These are phyloP conservation scores for Lanistes nyassanus DNA, from an alignment of 1,140 invertebrate genomes.

Conservation along the genomic window DNA sequence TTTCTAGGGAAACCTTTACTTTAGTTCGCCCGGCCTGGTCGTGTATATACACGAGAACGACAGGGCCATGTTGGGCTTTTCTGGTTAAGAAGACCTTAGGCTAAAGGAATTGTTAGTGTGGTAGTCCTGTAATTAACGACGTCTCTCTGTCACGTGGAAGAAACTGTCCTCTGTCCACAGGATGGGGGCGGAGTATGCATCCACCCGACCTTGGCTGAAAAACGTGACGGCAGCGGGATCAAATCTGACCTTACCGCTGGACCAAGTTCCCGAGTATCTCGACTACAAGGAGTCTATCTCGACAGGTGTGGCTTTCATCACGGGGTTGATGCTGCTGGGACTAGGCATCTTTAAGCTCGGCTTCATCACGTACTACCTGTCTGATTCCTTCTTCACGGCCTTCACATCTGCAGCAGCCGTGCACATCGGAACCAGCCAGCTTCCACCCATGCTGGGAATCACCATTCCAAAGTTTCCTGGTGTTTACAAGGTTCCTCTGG, in stretches of 20 bases:
- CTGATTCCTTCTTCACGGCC: constrained; percentile 88
- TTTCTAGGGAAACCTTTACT: too few species aligned
- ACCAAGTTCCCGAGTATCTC: constrained; percentile 56
- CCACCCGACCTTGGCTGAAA: constrained; percentile 31
- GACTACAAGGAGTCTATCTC: constrained; percentile 58
- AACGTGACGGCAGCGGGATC: constrained; percentile 17
- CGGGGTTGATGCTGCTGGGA: constrained; percentile 66
- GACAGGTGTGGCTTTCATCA: constrained; percentile 50
- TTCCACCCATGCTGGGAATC: constrained; percentile 87
- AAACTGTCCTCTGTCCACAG: constrained; percentile 16
- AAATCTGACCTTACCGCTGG: constrained; percentile 34
- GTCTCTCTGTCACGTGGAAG: too few species aligned
- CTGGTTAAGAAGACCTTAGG: too few species aligned
- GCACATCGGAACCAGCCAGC: constrained; percentile 88
- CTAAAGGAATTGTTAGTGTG: too few species aligned
- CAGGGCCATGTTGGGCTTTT: too few species aligned
- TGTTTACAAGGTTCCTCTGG: constrained; percentile 58
- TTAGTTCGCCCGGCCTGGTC: too few species aligned
- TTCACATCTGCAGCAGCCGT: constrained; percentile 92
- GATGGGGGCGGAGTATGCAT: constrained; percentile 42
- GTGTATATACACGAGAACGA: too few species aligned
- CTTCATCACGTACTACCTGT: constrained; percentile 83
- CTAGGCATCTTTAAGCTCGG: constrained; percentile 87
- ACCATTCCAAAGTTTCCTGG: constrained; percentile 45
- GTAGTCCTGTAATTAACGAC: too few species aligned